A percentile compares a stretch with the other conserved stretches of the same genome.
phyloP scores from a whole-genome alignment of 2,113 vertebrate genomes.

The Beaufortia kweichowensis region DNA sequence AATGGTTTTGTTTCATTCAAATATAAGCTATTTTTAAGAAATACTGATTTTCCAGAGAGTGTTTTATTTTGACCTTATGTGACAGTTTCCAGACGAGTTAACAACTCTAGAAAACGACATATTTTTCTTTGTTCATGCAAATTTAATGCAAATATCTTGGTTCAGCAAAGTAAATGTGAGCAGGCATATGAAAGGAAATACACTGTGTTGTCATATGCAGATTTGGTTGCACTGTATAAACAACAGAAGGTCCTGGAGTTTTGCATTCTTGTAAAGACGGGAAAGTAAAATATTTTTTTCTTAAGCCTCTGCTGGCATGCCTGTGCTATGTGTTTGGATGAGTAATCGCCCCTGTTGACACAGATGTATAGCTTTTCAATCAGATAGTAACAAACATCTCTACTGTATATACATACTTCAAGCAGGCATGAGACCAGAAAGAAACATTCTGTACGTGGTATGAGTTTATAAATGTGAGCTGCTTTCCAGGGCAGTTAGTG shows the following conservation, averaged over 20 bases:
- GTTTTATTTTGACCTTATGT: not conserved
- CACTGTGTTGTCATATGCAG: not conserved
- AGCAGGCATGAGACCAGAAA: not conserved
- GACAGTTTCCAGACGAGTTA: not conserved
- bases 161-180: constrained; percentile 27
- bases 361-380: too few species aligned
- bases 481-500: constrained; percentile 28
- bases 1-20: constrained; percentile 12
- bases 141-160: constrained; percentile 16
- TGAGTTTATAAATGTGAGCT: not conserved
- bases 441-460: not conserved
- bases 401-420: too few species aligned
- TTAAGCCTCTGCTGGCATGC: not conserved
- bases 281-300: not conserved
- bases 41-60: not conserved
- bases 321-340: too few species aligned
- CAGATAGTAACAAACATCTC: too few species aligned
- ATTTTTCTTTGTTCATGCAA: not conserved
- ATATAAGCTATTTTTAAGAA: not conserved
- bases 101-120: not conserved
- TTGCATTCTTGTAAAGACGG: too few species aligned
- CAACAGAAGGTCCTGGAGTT: constrained; percentile 6
- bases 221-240: not conserved
- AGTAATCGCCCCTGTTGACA: too few species aligned
- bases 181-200: constrained; percentile 17